Evolutionary conservation across 2,888 invertebrate species (phyloP).

Genomic region (Gryllus longicercus): DNA sequence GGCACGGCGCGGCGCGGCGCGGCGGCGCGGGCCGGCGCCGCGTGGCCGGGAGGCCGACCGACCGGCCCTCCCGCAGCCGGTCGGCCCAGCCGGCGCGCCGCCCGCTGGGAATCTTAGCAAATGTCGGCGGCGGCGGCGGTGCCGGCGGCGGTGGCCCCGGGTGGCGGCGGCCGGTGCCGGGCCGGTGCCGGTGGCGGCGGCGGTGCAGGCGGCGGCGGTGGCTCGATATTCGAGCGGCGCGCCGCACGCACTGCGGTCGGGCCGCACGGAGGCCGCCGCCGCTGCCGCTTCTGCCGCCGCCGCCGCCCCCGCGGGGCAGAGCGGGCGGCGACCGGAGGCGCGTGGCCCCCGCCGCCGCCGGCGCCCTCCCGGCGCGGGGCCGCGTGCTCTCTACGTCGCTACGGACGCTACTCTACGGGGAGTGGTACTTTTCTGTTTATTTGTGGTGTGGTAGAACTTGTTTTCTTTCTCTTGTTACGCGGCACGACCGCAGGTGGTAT

Average conservation of each 20-base stretch:
- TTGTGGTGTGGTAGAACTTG: no score
- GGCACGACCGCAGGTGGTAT: no score
- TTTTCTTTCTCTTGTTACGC: no score
- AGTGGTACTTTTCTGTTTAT: no score
- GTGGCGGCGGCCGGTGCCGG: background rate
- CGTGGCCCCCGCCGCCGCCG: background rate
- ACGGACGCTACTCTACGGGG: no score
- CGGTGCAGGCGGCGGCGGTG: background rate
- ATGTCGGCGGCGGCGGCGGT: background rate
- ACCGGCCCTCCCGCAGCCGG: background rate
- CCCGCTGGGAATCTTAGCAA: constrained; percentile 17
- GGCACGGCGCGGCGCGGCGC: no score
- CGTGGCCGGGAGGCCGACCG: background rate
- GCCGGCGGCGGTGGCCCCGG: background rate
- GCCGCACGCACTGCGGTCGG: background rate
- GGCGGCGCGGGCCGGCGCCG: background rate
- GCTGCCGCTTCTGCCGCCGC: background rate
- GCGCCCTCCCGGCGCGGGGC: background rate
- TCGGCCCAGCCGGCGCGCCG: background rate
- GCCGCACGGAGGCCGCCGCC: background rate
- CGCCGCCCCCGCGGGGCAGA: background rate
- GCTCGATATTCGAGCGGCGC: constrained; percentile 10
- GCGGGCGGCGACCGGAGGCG: background rate
- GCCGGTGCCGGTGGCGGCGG: background rate
- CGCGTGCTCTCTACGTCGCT: background rate